Evolutionary conservation across 2,113 vertebrate species (phyloP), one percentile per base, ranked within the genome.

Genomic region (Eidolon helvum): DNA sequence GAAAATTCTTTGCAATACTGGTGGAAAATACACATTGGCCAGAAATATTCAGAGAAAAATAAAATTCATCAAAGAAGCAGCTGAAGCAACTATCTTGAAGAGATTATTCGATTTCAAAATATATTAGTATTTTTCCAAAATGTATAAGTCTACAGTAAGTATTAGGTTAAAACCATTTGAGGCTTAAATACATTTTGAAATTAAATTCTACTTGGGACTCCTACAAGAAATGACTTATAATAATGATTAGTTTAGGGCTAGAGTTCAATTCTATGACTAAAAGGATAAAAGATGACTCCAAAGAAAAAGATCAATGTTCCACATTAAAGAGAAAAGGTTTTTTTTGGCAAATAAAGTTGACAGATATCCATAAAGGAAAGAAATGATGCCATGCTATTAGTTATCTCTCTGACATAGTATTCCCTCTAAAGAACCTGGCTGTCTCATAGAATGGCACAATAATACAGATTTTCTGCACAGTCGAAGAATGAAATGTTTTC

Each of bases 191-290:
- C 14, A 85, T 77, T 90, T 78, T 88, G 16, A 88, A 93, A 91
- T 84, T 71, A 63, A 48, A 14, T 91, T 90, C 88, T 55, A 0
- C 7, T 26, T 87, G 14, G 4, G 43, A 2, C 7, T 55, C 71
- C 43, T 93, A 38, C 2, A 92, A 87, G 33, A 95, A 95, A 95
- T 43, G n/a, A 95, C 19, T 59, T 40, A 57, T 45, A 74, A 28
- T 2, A 63, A 63, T 84, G 50, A 61, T 94, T 87, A 83, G 21
- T 83, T 92, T 72, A 96, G 63, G 22, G 28, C 7, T 90, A 84
- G 35, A 83, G 71, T 85, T 93, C 66, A 91, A 30, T 86, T 80
- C 30, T 83, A 16, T 97, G 59, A 85, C 77, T 83, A 78, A 78
- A 92, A 69, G 4, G 16, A 48, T 48, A 87, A 92, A 66, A 3